Evolutionary conservation across 2,113 vertebrate genomes (phyloP), one percentile per base, ranked within the genome.

Genomic region (Labeo catla): DNA sequence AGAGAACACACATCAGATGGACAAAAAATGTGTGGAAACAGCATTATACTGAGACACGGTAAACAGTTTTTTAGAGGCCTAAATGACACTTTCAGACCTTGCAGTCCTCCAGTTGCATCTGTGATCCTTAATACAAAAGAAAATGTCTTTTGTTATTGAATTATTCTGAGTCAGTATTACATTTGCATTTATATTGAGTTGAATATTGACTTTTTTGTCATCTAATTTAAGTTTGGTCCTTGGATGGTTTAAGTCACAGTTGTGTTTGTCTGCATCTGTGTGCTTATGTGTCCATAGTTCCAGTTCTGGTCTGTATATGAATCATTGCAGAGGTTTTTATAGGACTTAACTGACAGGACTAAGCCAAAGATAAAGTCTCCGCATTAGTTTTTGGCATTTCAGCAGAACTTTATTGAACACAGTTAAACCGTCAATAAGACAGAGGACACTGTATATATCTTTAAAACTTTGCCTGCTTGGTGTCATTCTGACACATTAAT

Each of bases 241-340:
- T 45, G 36, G 36, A 19, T 72, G 36, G 39, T 36, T 72, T 19
- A 19, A 43, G 19, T n/a, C 68, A 45, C 16, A 72, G 16, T 72
- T 43, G 19, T 43, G 19, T 68, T 36, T 72, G 3, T 45, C 8
- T 19, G 21, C 16, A 43, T 72, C 36, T 19, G 21, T 72, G 8
- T 21, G 39, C 68, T 16, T 43, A 6, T 43, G 36, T 72, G 61
- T 28, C 21, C 23, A 23, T 63, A 19, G 39, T 72, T 72, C 16
- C 68, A 72, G 68, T 7, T 45, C 39, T 19, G 39, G 39, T 72
- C 16, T 8, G 19, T 86, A 79, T 87, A 90, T 73, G 34, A 63
- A 81, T 77, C 15, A 54, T 82, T 73, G 50, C 66, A 70, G 61
- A 81, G 13, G 45, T 36, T 65, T 81, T 84, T 61, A 72, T 43